These are phyloP conservation scores for Tetrao urogallus DNA, from an alignment of 2,113 vertebrate species.

Conservation along the genomic window DNA sequence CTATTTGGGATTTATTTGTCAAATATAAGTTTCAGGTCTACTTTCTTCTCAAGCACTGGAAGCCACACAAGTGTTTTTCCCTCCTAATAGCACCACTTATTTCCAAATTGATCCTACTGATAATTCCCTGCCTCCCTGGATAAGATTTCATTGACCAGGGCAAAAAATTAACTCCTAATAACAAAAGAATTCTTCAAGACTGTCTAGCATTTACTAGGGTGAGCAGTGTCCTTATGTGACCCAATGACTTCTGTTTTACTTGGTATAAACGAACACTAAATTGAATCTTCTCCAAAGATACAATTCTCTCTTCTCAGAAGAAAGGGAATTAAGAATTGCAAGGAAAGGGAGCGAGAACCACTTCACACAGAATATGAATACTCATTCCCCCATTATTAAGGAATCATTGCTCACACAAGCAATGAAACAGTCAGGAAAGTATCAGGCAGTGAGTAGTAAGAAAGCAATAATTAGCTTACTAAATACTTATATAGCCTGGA, in stretches of 20 bases:
- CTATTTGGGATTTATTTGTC: conserved; percentile 5
- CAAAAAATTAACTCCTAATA: background rate
- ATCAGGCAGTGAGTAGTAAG: background rate
- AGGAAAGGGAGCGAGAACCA: background rate
- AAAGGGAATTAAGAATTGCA: background rate
- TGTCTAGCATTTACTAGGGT: background rate
- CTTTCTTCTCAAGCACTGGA: background rate
- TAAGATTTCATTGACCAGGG: background rate
- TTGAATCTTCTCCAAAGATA: background rate
- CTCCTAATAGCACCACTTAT: background rate
- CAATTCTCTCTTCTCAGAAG: background rate
- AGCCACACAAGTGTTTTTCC: background rate
- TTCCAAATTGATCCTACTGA: background rate
- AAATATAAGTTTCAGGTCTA: conserved; percentile 3
- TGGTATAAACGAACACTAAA: background rate
- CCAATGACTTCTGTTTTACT: background rate
- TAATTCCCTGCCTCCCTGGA: background rate
- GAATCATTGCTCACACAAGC: background rate
- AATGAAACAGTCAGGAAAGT: background rate
- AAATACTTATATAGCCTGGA: background rate
- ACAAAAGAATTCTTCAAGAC: background rate
- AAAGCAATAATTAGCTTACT: background rate
- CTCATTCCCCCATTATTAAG: background rate
- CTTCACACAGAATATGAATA: background rate
- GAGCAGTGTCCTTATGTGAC: background rate